Evolutionary conservation across 2,888 invertebrate species (phyloP), one percentile per base, ranked within the genome.

Genomic region (Drosophila helvetica): DNA sequence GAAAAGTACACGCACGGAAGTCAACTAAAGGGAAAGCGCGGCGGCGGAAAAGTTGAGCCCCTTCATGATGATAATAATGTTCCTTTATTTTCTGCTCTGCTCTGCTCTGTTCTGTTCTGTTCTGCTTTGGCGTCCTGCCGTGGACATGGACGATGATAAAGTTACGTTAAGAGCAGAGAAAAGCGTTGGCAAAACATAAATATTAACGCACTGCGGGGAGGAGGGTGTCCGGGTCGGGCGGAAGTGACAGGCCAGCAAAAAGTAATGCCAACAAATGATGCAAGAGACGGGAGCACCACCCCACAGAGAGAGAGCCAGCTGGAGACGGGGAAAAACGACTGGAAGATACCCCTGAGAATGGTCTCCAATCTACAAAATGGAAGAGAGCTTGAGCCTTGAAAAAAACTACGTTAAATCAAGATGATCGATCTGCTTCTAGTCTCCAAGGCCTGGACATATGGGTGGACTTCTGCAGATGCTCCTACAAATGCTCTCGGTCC

Each of bases 211-310:
- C 38, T 15, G 15, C 15, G 38, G 6, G 15, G 15, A 1, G 4
- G 5, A 6, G 5, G 12, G 38, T 38, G 30, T 30, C 22, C 15
- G 38, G 38, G 38, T 2, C 38, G 66, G 56, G 68, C 85, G 85
- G 87, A 82, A 79, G 77, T 71, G 82, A 79, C 85, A 77, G 82
- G 66, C 79, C 85, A 73, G 75, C 59, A 77, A 66, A 66, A 77
- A 79, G 87, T 85, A 84, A 86, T 85, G 77, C 72, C 85, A 79
- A 77, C 82, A 81, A 87, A 82, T 79, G 77, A 87, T 73, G 85
- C 75, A 71, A 80, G 80, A 83, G 65, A 58, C 47, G 6, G 15
- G 2, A 15, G 9, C 9, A 30, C 0, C 2, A 2, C 15, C 17
- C 9, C 10, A 9, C 17, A 8, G 12, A 9, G 38, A 9, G 18